Percentiles rank a stretch among this genome's conserved stretches.
Conservation (phyloP, 2,888 invertebrate genomes). For the Patella pellucida region DNA sequence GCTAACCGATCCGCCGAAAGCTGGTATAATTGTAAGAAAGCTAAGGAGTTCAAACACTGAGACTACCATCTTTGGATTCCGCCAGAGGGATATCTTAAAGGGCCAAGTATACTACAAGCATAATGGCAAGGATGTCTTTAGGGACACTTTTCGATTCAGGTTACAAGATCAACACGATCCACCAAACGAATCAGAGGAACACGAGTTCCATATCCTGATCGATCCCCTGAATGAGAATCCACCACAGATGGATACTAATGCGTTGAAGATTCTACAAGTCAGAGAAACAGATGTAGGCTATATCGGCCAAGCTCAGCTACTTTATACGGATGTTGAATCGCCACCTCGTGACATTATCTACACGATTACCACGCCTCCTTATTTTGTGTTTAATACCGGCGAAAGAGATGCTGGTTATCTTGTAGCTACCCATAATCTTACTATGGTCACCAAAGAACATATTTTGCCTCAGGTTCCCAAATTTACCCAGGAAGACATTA, state of each 20-base stretch:
- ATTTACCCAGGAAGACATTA: conserved; percentile 69
- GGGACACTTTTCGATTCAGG: conserved; percentile 65
- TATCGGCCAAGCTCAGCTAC: conserved; percentile 62
- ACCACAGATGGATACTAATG: conserved; percentile 61
- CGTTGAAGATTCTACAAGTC: conserved; percentile 54
- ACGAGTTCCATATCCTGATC: conserved; percentile 61
- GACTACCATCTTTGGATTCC: conserved; percentile 60
- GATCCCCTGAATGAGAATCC: conserved; percentile 66
- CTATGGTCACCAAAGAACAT: conserved; percentile 52
- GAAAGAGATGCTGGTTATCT: conserved; percentile 67
- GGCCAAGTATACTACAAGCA: conserved; percentile 70
- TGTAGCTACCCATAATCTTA: conserved; percentile 60
- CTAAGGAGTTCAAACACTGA: conserved; percentile 59
- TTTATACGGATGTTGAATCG: conserved; percentile 67
- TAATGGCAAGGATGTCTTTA: conserved; percentile 59
- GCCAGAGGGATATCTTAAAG: conserved; percentile 65
- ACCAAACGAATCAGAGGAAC: conserved; percentile 65
- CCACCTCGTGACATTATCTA: conserved; percentile 59
- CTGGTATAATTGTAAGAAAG: conserved; percentile 64
- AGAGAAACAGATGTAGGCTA: conserved; percentile 64
- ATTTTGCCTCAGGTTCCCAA: conserved; percentile 50
- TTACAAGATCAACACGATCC: conserved; percentile 65
- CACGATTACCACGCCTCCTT: conserved; percentile 66
- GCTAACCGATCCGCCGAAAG: conserved; percentile 59
- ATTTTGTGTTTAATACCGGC: conserved; percentile 64